Percentiles rank a stretch among this genome's conserved stretches.
phyloP scores from a whole-genome alignment of 2,113 vertebrate genomes.

The Siniperca chuatsi region DNA sequence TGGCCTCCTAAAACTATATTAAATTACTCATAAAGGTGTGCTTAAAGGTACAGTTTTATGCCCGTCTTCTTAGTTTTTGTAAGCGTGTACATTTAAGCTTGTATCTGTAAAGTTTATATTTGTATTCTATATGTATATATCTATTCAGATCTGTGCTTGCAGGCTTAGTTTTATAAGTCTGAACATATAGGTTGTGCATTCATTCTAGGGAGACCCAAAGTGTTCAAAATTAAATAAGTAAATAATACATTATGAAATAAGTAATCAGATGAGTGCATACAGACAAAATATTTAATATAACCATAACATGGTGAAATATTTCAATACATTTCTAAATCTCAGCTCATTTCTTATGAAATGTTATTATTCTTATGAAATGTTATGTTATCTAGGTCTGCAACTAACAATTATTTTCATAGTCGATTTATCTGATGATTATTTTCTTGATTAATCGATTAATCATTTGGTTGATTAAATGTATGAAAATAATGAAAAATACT shows the following conservation, averaged over 20 bases:
- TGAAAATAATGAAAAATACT: background rate
- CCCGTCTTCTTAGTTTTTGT: background rate
- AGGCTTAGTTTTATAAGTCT: background rate
- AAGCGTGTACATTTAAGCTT: background rate
- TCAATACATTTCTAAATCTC: background rate
- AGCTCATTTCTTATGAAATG: background rate
- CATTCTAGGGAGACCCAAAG: background rate
- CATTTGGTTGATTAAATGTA: background rate
- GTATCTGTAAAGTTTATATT: background rate
- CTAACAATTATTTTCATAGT: background rate
- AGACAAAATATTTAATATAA: background rate
- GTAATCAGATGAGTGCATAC: background rate
- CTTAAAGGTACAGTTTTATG: background rate
- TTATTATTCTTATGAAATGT: background rate
- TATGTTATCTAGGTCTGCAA: background rate
- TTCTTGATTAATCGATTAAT: background rate
- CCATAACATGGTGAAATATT: background rate
- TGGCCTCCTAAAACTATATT: background rate
- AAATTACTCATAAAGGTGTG: background rate
- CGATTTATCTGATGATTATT: background rate
- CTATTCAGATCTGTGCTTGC: background rate
- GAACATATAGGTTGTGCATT: background rate
- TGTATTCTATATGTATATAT: background rate
- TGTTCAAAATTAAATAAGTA: background rate
- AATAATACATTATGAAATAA: background rate